Percentiles rank a stretch among this genome's conserved stretches.
Evolutionary conservation across 2,797 vertebrate genomes (phyloP).

Genomic region (Macropus fuliginosus): DNA sequence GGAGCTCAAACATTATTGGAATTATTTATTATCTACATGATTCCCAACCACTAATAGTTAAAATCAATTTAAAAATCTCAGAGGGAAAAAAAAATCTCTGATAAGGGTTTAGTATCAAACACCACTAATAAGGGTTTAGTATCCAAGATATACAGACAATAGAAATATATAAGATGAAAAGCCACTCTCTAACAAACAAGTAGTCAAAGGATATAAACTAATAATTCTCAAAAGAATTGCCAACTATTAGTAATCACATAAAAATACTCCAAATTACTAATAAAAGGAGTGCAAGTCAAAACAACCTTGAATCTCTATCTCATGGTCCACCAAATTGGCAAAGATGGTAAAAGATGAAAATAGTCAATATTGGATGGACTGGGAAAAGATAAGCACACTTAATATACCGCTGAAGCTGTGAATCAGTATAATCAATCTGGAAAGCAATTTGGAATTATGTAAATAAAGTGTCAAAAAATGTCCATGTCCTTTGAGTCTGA

Average conservation of each 20-base stretch:
- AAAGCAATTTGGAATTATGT: neutral
- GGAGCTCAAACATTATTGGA: neutral
- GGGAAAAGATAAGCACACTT: neutral
- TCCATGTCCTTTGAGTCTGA: neutral
- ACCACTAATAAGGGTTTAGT: neutral
- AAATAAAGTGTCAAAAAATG: neutral
- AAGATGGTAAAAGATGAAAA: neutral
- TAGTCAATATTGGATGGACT: neutral
- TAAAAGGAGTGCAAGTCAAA: neutral
- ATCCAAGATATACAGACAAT: neutral
- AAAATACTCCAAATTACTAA: neutral
- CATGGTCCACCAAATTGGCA: neutral
- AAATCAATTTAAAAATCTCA: neutral
- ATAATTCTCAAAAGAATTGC: neutral
- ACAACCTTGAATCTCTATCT: neutral
- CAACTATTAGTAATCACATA: neutral
- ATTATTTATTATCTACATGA: neutral
- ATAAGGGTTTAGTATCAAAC: neutral
- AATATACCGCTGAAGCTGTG: neutral
- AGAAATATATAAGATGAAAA: neutral
- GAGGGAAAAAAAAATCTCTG: neutral
- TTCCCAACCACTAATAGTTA: neutral
- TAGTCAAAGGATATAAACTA: neutral
- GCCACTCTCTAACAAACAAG: neutral
- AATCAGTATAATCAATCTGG: neutral